Conservation (phyloP, 2,113 vertebrate genomes). For the Bettongia penicillata region DNA sequence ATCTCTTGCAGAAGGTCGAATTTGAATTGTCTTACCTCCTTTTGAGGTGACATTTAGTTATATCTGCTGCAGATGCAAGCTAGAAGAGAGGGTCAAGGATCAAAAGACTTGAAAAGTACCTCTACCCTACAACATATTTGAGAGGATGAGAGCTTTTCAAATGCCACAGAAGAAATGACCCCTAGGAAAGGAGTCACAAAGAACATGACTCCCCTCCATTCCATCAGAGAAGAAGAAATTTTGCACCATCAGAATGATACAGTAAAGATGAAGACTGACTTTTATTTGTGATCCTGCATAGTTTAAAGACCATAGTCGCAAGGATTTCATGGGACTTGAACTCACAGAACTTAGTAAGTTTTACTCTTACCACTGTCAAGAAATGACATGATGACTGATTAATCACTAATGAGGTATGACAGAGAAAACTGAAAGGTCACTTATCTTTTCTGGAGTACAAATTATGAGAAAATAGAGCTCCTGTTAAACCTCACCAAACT, state of each 20-base stretch:
- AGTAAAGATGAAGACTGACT: neutral
- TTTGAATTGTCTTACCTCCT: too few species aligned
- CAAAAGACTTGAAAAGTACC: neutral
- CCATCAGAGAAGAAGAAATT: constrained; percentile 9
- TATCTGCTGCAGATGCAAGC: too few species aligned
- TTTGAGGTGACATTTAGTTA: too few species aligned
- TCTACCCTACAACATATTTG: neutral
- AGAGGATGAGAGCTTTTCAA: neutral
- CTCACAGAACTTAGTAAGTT: too few species aligned
- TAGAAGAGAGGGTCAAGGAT: too few species aligned
- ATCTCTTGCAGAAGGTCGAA: too few species aligned
- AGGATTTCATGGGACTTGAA: neutral
- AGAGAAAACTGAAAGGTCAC: neutral
- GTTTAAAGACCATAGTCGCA: neutral
- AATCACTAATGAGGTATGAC: too few species aligned
- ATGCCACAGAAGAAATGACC: neutral
- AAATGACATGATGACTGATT: too few species aligned
- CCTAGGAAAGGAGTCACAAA: constrained; percentile 1
- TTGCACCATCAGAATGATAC: neutral
- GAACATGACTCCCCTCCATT: neutral
- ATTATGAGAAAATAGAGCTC: neutral
- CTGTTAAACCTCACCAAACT: neutral
- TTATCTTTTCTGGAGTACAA: neutral
- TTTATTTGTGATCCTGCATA: neutral
- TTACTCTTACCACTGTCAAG: too few species aligned